Evolutionary conservation across 2,113 vertebrate species (phyloP).

Genomic region (Carassius carassius): DNA sequence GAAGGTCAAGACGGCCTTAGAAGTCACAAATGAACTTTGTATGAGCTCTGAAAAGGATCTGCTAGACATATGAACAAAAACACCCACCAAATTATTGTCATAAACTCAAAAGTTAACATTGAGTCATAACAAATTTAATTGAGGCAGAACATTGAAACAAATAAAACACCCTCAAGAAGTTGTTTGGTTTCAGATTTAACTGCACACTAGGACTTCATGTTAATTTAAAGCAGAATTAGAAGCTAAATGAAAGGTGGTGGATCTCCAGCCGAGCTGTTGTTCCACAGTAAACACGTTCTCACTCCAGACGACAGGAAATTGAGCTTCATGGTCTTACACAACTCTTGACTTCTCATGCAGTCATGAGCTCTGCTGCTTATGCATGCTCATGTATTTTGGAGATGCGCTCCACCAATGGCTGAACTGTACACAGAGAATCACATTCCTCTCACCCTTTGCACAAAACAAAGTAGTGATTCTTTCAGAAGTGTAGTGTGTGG

Average conservation of each 20-base stretch:
- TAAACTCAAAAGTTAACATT: conserved; percentile 10
- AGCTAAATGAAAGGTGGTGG: background rate
- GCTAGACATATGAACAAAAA: background rate
- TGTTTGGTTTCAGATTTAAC: background rate
- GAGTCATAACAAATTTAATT: conserved; percentile 11
- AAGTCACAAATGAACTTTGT: too few relatives aligned
- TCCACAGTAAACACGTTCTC: background rate
- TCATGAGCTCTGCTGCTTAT: conserved; percentile 54
- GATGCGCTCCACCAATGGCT: conserved; percentile 32
- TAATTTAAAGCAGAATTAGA: background rate
- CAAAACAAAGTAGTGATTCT: conserved; percentile 37
- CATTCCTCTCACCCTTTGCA: conserved; percentile 40
- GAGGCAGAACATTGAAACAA: background rate
- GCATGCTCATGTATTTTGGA: conserved; percentile 28
- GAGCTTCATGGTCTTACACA: conserved; percentile 8
- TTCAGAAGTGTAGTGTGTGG: background rate
- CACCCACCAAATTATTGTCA: background rate
- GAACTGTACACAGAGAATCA: conserved; percentile 57
- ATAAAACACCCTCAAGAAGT: background rate
- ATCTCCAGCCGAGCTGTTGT: background rate
- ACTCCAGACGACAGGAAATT: conserved; percentile 15
- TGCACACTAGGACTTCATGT: background rate
- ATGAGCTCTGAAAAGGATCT: background rate
- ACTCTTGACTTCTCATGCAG: conserved; percentile 42
- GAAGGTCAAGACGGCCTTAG: too few relatives aligned